These are phyloP conservation scores for Drosophila yooni DNA, from an alignment of 2,888 invertebrate genomes.

Conservation along the genomic window DNA sequence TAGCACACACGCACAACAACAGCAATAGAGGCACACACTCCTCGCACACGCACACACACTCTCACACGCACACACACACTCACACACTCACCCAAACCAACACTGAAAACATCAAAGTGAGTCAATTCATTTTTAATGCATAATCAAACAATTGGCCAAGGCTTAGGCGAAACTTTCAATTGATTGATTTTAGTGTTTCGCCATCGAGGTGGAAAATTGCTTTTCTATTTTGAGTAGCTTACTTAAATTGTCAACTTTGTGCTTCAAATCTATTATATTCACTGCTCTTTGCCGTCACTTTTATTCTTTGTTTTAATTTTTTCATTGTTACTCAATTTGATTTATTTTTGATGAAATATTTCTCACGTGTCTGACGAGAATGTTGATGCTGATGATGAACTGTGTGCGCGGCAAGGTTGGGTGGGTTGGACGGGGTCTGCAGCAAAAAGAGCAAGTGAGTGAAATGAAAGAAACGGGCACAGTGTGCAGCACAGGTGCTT, in stretches of 20 bases:
- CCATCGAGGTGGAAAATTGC: neutral
- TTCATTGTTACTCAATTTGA: conserved; percentile 10
- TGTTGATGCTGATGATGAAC: conserved; percentile 18
- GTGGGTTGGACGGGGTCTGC: neutral
- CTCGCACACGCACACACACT: neutral
- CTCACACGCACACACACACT: neutral
- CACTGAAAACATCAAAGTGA: conserved; percentile 36
- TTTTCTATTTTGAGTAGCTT: neutral
- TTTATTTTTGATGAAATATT: conserved; percentile 21
- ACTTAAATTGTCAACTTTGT: neutral
- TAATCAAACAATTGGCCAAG: conserved; percentile 29
- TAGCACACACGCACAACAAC: conserved; percentile 19
- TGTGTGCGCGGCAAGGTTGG: conserved; percentile 27
- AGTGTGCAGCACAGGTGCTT: conserved; percentile 38
- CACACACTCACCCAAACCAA: neutral
- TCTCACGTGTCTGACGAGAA: conserved; percentile 9
- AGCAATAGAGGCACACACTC: neutral
- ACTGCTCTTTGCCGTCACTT: neutral
- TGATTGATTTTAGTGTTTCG: conserved; percentile 9
- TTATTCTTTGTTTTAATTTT: neutral
- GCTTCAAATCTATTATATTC: neutral
- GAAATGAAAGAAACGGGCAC: conserved; percentile 54
- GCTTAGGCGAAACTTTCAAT: conserved; percentile 18
- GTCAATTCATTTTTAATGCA: conserved; percentile 48
- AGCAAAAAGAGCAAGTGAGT: conserved; percentile 55